Evolutionary conservation across 1,140 invertebrate species (phyloP).

Genomic region (Zaprionus capensis): DNA sequence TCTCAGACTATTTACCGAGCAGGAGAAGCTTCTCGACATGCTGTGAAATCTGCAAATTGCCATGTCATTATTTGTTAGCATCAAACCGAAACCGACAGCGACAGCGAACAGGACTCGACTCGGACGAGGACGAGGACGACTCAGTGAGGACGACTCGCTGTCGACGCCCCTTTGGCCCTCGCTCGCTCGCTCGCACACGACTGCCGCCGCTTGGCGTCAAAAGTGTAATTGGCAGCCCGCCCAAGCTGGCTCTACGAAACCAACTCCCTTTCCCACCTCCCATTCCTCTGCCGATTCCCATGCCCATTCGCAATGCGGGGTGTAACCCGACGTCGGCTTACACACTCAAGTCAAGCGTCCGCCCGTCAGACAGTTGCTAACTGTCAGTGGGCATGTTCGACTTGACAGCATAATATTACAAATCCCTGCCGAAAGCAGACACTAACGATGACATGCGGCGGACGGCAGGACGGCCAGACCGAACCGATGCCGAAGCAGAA

Average conservation of each 20-base stretch:
- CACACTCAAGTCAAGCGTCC: constrained; percentile 65
- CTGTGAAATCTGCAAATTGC: constrained; percentile 84
- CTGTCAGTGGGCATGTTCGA: constrained; percentile 81
- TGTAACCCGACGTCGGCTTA: constrained; percentile 64
- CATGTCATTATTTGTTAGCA: constrained; percentile 84
- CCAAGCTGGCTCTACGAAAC: constrained; percentile 13
- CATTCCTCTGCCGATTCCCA: constrained; percentile 13
- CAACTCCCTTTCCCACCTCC: neutral
- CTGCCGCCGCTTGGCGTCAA: constrained; percentile 61
- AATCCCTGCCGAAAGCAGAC: constrained; percentile 80
- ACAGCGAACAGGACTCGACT: constrained; percentile 23
- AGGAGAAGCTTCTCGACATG: constrained; percentile 53
- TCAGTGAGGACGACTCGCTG: constrained; percentile 35
- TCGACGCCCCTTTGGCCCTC: constrained; percentile 45
- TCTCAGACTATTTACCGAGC: constrained; percentile 45
- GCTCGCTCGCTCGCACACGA: constrained; percentile 3
- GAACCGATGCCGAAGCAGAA: neutral
- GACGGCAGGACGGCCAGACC: constrained; percentile 44
- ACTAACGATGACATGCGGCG: constrained; percentile 72
- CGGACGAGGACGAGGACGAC: neutral
- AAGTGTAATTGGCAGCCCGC: constrained; percentile 77
- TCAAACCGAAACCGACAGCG: constrained; percentile 61
- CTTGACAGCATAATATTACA: constrained; percentile 83
- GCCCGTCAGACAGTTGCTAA: constrained; percentile 71
- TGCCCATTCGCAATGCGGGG: constrained; percentile 33